Percentiles rank a stretch among this genome's conserved stretches.
Evolutionary conservation across 2,888 invertebrate species (phyloP).

Genomic region (Hyposoter dolosus): DNA sequence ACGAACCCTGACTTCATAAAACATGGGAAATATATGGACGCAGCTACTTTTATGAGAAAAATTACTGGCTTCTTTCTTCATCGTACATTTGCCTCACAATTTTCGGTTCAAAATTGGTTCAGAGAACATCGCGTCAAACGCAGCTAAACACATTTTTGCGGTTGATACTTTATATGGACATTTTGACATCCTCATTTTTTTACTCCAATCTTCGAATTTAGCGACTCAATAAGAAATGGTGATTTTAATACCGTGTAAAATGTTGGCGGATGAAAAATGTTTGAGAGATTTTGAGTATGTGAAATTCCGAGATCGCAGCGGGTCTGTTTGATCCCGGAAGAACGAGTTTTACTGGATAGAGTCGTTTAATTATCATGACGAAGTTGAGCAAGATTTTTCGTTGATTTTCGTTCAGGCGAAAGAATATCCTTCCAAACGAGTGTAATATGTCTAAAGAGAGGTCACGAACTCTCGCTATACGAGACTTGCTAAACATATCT

Average conservation of each 20-base stretch:
- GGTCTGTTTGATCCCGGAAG: constrained; percentile 22
- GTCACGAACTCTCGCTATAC: constrained; percentile 55
- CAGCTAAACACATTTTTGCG: no score
- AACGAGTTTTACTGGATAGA: constrained; percentile 61
- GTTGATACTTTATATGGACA: neutral
- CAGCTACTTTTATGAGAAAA: neutral
- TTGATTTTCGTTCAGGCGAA: constrained; percentile 25
- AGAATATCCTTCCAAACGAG: constrained; percentile 41
- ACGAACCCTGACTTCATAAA: neutral
- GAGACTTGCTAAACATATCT: constrained; percentile 6
- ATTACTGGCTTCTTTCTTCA: no score
- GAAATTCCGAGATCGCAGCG: neutral
- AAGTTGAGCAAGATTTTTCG: constrained; percentile 31
- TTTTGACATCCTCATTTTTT: neutral
- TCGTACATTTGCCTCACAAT: neutral
- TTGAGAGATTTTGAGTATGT: constrained; percentile 10
- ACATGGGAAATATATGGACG: constrained; percentile 1
- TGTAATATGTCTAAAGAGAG: constrained; percentile 50
- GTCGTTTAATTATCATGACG: constrained; percentile 55
- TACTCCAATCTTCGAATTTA: neutral
- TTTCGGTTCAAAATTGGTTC: no score
- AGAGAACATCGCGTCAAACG: no score
- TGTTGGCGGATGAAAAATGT: constrained; percentile 10
- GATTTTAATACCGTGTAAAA: neutral
- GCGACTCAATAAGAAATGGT: neutral